A percentile compares a stretch with the other conserved stretches of the same genome.
Conservation (phyloP, 1,140 invertebrate genomes). For the Onthophagus taurus region DNA sequence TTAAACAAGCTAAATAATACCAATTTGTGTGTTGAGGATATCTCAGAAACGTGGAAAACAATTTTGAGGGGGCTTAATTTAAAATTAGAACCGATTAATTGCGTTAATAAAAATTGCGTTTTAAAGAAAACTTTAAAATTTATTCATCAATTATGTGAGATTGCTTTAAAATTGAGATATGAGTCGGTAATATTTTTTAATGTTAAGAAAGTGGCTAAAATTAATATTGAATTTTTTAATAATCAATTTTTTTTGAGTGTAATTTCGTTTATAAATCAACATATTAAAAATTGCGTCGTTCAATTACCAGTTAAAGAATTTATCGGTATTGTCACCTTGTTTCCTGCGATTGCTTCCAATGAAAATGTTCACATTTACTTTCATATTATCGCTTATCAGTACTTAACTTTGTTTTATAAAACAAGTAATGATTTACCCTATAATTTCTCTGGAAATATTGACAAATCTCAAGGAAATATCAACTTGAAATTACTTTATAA, state of each 20-base stretch:
- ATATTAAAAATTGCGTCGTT: slow-evolving; percentile 20
- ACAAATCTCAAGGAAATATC: slow-evolving; percentile 16
- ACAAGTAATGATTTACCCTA: slow-evolving; percentile 16
- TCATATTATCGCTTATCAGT: slow-evolving; percentile 20
- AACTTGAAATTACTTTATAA: slow-evolving; percentile 17
- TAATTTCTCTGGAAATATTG: slow-evolving; percentile 17
- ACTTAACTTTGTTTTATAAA: slow-evolving; percentile 18
- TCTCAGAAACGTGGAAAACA: background rate
- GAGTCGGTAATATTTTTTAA: too few species aligned
- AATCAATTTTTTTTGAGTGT: slow-evolving; percentile 2
- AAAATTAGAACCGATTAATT: background rate
- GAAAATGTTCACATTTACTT: slow-evolving; percentile 24
- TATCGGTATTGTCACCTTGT: too few species aligned
- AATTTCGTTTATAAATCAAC: slow-evolving; percentile 10
- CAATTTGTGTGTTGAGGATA: background rate
- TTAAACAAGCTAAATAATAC: background rate
- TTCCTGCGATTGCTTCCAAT: too few species aligned
- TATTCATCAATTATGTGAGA: background rate
- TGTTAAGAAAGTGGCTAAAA: background rate
- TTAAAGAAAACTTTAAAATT: background rate
- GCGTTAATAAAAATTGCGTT: background rate
- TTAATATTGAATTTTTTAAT: slow-evolving; percentile 6
- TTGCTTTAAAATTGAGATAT: background rate
- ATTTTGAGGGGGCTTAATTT: background rate
- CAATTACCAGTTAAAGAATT: too few species aligned